Conservation (phyloP, 2,888 invertebrate species). For the Antitype chi region DNA sequence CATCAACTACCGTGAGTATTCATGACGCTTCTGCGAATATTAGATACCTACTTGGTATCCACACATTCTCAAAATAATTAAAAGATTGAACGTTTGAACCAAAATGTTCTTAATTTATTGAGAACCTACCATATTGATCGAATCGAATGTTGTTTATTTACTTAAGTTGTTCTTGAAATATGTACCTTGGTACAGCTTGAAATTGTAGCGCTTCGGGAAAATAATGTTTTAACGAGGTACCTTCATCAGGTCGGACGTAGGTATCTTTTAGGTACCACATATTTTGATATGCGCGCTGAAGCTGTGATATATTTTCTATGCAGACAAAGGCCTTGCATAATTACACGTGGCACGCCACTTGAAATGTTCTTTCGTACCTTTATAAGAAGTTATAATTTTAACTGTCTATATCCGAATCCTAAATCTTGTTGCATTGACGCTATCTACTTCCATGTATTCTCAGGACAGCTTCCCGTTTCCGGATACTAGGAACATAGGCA, state of each 20-base stretch:
- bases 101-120: background rate
- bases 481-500: conserved; percentile 66
- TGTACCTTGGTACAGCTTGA: background rate
- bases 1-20: conserved; percentile 77
- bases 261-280: background rate
- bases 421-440: background rate
- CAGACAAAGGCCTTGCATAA: background rate
- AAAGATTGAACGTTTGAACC: background rate
- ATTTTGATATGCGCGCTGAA: background rate
- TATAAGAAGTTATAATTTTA: conserved; percentile 3
- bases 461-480: conserved; percentile 78
- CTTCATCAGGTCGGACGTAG: background rate
- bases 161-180: background rate
- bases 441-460: conserved; percentile 24
- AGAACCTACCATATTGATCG: background rate
- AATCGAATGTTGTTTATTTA: background rate
- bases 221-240: conserved; percentile 4
- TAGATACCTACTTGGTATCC: conserved; percentile 3
- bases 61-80: background rate
- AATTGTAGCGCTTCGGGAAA: too few species aligned
- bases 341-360: background rate
- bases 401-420: background rate
- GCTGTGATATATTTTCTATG: background rate
- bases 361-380: background rate
- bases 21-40: background rate